These are phyloP conservation scores for Phrixothrix hirtus DNA, from an alignment of 2,888 invertebrate genomes.

Conservation along the genomic window DNA sequence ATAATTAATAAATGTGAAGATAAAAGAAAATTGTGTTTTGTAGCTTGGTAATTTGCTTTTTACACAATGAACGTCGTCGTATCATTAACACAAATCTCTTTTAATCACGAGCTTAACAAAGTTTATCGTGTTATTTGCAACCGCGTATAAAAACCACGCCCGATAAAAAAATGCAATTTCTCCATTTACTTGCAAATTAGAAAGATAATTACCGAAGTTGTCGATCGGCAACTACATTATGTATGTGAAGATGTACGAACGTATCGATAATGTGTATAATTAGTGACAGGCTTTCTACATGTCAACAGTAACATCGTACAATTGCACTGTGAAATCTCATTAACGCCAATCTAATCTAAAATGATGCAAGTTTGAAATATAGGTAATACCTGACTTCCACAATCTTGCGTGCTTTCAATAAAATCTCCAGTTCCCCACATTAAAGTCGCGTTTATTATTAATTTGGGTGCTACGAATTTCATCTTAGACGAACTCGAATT, in stretches of 20 bases:
- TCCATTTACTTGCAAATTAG: slow-evolving; percentile 28
- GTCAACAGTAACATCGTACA: slow-evolving; percentile 13
- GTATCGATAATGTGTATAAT: slow-evolving; percentile 21
- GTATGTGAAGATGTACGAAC: slow-evolving; percentile 20
- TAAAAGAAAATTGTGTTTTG: slow-evolving; percentile 26
- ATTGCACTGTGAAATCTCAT: slow-evolving; percentile 22
- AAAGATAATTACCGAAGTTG: slow-evolving; percentile 18
- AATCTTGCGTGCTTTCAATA: slow-evolving; percentile 12
- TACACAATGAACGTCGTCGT: slow-evolving; percentile 21
- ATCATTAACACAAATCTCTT: slow-evolving; percentile 26
- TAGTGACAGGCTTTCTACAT: slow-evolving; percentile 24
- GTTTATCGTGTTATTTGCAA: slow-evolving; percentile 25
- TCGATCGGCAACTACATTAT: slow-evolving; percentile 16
- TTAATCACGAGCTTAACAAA: slow-evolving; percentile 26
- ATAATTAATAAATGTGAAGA: slow-evolving; percentile 25
- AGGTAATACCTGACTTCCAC: slow-evolving; percentile 17
- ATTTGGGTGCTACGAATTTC: slow-evolving; percentile 13
- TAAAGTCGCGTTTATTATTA: slow-evolving; percentile 23
- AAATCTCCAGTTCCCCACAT: slow-evolving; percentile 18
- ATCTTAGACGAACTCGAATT: slow-evolving; percentile 3
- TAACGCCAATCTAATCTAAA: slow-evolving; percentile 14
- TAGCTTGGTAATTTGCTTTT: slow-evolving; percentile 23
- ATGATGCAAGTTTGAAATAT: slow-evolving; percentile 14
- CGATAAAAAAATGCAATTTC: slow-evolving; percentile 15
- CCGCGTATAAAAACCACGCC: no score